Conservation (phyloP, 2,113 vertebrate genomes). For the Calypte anna region DNA sequence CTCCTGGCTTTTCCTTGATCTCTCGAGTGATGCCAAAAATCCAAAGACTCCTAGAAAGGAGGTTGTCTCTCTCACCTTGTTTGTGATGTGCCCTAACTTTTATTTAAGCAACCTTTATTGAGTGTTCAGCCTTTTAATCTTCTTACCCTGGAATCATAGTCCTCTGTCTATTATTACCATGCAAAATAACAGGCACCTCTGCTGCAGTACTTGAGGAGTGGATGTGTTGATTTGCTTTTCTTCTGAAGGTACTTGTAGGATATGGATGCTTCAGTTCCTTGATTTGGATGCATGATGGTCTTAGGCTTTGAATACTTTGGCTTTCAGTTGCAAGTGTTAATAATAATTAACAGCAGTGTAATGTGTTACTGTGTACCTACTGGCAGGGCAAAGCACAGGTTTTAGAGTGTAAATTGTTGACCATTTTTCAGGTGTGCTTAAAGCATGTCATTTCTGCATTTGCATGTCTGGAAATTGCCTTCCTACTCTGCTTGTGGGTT, state of each 20-base stretch:
- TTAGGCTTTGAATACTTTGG: background rate
- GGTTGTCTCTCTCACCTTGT: background rate
- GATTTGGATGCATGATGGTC: background rate
- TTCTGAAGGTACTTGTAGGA: background rate
- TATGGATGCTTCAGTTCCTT: background rate
- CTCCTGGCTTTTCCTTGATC: background rate
- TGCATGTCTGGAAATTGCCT: background rate
- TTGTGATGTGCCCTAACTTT: background rate
- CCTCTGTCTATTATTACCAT: background rate
- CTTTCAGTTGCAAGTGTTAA: background rate
- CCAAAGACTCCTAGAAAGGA: background rate
- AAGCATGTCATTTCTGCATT: background rate
- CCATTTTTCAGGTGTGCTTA: background rate
- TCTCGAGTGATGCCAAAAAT: background rate
- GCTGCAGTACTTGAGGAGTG: background rate
- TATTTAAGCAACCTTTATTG: background rate
- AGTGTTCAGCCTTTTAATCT: background rate
- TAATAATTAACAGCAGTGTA: fast-evolving
- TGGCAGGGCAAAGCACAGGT: background rate
- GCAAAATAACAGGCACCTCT: background rate
- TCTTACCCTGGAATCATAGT: background rate
- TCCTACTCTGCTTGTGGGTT: background rate
- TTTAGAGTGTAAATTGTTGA: background rate
- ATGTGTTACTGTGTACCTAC: background rate
- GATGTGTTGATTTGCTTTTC: background rate